Evolutionary conservation across 2,888 invertebrate genomes (phyloP), one percentile per base, ranked within the genome.

Genomic region (Gymnoscelis rufifasciata): DNA sequence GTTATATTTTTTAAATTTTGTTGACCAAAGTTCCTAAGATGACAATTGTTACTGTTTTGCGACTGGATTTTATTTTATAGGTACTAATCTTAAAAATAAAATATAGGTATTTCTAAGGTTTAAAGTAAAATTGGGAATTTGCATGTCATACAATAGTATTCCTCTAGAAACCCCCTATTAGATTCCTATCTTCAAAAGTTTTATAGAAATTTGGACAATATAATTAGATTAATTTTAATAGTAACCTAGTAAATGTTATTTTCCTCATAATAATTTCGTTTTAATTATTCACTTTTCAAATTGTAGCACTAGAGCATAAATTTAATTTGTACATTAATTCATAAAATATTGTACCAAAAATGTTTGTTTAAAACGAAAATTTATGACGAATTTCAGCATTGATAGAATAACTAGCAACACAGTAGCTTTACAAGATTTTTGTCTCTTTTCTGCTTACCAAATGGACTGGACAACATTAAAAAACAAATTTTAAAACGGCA

Each of bases 361-460:
- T 2, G 7, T 1, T 19, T 7, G 0, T 6, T 7, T 19, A 19
- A 11, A 10, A 11, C 7, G 11, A 10, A 10, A 3, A 6, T 42
- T 14, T 45, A 23, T 41, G 30, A 31, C 47, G 43, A 49, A 53
- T 57, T 52, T 51, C 46, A 11, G 31, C 27, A 55, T 52, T 8
- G 30, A 56, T 54, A 52, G 48, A 52, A 30, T 49, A 57, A 40
- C 52, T 56, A 54, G 59, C 54, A 50, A 64, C 57, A 56, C 54
- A 43, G 53, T 57, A 57, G 66, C 54, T 41, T 58, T 53, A 69
- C 59, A 58, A 72, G 77, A 84, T 72, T 74, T 74, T 82, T 83
- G 81, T 86, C 78, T 83, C 77, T 83, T 86, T 86, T 78, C 76
- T 78, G 87, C 87, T 82, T 83, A 78, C 87, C 80, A 72, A 80